phyloP scores from a whole-genome alignment of 2,888 invertebrate genomes.

The Pseudococcus jackbeardsleyi region DNA sequence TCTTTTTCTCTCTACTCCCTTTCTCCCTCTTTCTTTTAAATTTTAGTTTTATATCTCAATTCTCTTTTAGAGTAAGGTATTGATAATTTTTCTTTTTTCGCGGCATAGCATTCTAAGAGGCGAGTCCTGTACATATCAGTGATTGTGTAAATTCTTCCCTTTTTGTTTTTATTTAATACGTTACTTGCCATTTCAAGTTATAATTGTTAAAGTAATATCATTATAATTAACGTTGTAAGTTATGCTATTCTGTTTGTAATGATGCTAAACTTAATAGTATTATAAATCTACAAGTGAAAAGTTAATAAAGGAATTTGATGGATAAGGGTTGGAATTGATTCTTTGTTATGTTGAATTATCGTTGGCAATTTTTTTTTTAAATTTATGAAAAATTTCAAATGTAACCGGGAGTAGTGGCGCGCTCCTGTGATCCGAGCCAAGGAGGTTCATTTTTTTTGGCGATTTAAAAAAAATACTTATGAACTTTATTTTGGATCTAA shows the following conservation, averaged over 20 bases:
- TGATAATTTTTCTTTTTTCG: background rate
- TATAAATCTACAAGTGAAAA: conserved; percentile 59
- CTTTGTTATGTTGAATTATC: background rate
- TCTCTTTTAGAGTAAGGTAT: conserved; percentile 31
- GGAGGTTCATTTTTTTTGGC: too few species aligned
- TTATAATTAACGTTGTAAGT: conserved; percentile 61
- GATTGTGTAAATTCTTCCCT: conserved; percentile 37
- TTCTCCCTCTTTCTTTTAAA: conserved; percentile 33
- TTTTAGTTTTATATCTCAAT: conserved; percentile 54
- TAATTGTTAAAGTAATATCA: conserved; percentile 60
- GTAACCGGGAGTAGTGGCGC: too few species aligned
- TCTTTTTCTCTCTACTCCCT: background rate
- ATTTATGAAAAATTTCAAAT: too few species aligned
- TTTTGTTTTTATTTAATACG: conserved; percentile 62
- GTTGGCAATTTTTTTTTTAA: too few species aligned
- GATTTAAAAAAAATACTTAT: too few species aligned
- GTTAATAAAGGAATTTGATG: conserved; percentile 60
- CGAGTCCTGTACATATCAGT: conserved; percentile 50
- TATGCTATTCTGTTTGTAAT: conserved; percentile 61
- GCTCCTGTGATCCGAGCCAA: too few species aligned
- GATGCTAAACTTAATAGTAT: conserved; percentile 58
- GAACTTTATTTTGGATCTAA: too few species aligned
- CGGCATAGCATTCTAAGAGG: background rate
- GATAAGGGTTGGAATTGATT: background rate
- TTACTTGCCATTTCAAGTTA: conserved; percentile 61